phyloP scores from a whole-genome alignment of 2,888 invertebrate genomes.

The Drosophila rellima region DNA sequence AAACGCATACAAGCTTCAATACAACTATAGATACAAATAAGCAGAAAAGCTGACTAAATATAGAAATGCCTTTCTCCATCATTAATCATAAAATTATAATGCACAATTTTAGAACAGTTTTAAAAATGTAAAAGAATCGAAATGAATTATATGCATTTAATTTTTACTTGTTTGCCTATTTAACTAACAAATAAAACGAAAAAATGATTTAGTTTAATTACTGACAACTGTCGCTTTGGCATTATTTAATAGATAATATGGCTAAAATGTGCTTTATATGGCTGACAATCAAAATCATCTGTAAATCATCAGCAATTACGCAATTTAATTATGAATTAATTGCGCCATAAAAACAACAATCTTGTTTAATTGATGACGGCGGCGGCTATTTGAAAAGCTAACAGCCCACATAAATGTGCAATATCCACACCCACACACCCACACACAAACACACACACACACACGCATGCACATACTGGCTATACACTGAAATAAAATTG shows the following conservation, averaged over 20 bases:
- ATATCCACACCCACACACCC: conserved; percentile 45
- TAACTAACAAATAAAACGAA: background rate
- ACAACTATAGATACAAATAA: background rate
- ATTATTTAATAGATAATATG: conserved; percentile 7
- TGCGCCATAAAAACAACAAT: conserved; percentile 75
- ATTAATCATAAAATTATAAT: background rate
- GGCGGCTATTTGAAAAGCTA: conserved; percentile 71
- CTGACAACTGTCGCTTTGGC: background rate
- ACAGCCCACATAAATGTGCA: conserved; percentile 76
- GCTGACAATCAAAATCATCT: conserved; percentile 45
- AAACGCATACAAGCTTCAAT: too few relatives aligned
- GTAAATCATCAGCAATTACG: conserved; percentile 72
- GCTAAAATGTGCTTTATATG: conserved; percentile 5
- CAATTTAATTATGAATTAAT: conserved; percentile 80
- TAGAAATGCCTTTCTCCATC: background rate
- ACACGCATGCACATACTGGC: conserved; percentile 20
- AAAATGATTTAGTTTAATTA: background rate
- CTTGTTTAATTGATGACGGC: conserved; percentile 70
- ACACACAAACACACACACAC: conserved; percentile 7
- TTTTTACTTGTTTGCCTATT: too few relatives aligned
- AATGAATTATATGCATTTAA: background rate
- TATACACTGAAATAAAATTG: background rate
- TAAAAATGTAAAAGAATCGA: background rate
- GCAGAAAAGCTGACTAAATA: background rate
- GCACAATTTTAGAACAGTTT: background rate